A percentile compares a stretch with the other conserved stretches of the same genome.
phyloP scores from a whole-genome alignment of 2,113 vertebrate genomes.

The Phyllostomus discolor region DNA sequence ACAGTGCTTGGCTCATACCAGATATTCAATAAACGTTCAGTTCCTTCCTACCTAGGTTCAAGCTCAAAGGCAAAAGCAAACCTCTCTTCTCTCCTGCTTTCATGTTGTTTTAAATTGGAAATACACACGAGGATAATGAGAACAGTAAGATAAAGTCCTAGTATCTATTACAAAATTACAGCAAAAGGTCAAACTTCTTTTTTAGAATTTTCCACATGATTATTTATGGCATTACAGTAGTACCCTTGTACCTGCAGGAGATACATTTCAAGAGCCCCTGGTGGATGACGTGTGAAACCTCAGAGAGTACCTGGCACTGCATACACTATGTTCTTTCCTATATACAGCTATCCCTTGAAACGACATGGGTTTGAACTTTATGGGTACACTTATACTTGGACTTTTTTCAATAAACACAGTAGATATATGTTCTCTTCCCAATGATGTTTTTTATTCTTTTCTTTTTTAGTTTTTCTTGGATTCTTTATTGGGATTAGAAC shows the following conservation, averaged over 20 bases:
- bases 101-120: constrained; percentile 6
- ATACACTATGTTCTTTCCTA: neutral
- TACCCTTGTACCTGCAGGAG: neutral
- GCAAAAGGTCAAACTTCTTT: neutral
- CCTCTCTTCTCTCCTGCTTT: neutral
- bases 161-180: neutral
- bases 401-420: neutral
- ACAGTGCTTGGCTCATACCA: neutral
- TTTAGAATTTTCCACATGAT: neutral
- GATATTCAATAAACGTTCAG: neutral
- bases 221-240: neutral
- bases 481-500: neutral
- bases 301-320: neutral
- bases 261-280: neutral
- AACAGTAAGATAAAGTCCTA: neutral
- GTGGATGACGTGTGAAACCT: neutral
- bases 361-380: neutral
- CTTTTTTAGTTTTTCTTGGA: neutral
- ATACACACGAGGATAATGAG: neutral
- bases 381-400: neutral
- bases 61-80: neutral
- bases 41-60: neutral
- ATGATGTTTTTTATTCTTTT: neutral
- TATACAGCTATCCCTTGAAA: neutral
- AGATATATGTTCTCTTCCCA: neutral